Base-by-base conservation (phyloP, 2,888 invertebrate genomes). In the Tetramorium bicarinatum region DNA sequence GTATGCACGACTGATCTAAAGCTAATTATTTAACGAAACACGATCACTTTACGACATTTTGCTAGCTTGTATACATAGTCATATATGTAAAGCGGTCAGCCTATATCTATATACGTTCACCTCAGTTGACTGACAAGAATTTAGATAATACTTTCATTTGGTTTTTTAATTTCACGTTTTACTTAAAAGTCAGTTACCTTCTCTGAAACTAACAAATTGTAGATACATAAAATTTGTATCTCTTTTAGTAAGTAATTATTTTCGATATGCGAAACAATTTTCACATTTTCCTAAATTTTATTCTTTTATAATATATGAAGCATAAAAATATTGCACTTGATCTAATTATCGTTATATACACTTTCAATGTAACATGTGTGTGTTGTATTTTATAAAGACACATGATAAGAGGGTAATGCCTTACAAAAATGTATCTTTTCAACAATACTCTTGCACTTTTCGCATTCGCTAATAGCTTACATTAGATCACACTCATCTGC, bases 11-110 rank as follows among this genome's bases (percentile, higher is more conserved):
- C 9, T 44, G 13, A 21, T 75, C n/a, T 62, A 11, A 38, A 59
- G n/a, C n/a, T 59, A 59, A 59, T 74, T 74, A 74, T 61, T 34
- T 18, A 34, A 6, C 1, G 11, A 61, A n/a, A 61, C 3, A n/a
- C 44, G 11, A 59, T 62, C 49, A 69, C 52, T 69, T 69, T 21
- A 34, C 52, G 52, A 69, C 47, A 62, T 47, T 75, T 75, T 4
- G n/a, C 9, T 62, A 4, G 1, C 44, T 74, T 3, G 9, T 62
- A 49, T 34, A 34, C 21, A 49, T 21, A 75, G 18, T 38, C 15
- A 18, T 6, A 9, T 47, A 25, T 34, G 29, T 59, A 61, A 59
- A 59, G 3, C 47, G 9, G 8, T 47, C 34, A 34, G 47, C 25
- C 34, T 62, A 62, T 47, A 34, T 13, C 18, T 72, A 7, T 38